Base-by-base conservation (phyloP, 2,113 vertebrate species). In the Hemiprocne comata region DNA sequence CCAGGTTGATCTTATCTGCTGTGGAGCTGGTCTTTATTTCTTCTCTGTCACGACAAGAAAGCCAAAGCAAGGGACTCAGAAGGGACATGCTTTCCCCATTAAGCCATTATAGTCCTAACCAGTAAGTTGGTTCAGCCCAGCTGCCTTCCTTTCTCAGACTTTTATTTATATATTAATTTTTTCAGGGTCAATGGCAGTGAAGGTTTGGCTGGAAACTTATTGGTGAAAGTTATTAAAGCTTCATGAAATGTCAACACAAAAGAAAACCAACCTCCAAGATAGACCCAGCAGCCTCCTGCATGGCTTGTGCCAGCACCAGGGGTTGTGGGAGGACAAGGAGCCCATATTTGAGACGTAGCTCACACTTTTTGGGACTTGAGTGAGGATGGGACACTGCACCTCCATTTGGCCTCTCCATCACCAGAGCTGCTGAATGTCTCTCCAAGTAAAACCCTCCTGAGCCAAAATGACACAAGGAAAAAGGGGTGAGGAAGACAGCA, bases 181-280 rank as follows among this genome's bases (percentile, higher is more conserved):
- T 89, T 90, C 88, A 46, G 82, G 85, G 81, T 94, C 70, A 91
- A 29, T 0, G 3, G 42, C 72, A 55, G 70, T 40, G 66, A 87
- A 78, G 42, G 81, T 93, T 87, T 78, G 69, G 42, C 70, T 72
- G 69, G 62, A 48, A 93, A 87, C 28, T 53, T 74, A 36, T 31
- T n/a, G 84, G 69, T 62, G 55, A 81, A 90, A 77, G 55, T 58
- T 89, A 93, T 78, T 78, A 85, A 87, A 60, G 19, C 81, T 77
- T 95, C 51, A 40, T 77, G 51, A 89, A 79, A 77, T 95, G 89
- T 92, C 87, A 94, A 13, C 76, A 75, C 46, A 55, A 60, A 85
- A 91, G 61, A 66, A 78, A 87, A 48, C 4, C 53, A 64, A 28
- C 34, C 24, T 64, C 61, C 57, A 28, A 31, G 66, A 42, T 65